phyloP scores from a whole-genome alignment of 30 jellyfish, hydroid and myxozoan species.

The Aurelia aurita complex sp. Pacific region DNA sequence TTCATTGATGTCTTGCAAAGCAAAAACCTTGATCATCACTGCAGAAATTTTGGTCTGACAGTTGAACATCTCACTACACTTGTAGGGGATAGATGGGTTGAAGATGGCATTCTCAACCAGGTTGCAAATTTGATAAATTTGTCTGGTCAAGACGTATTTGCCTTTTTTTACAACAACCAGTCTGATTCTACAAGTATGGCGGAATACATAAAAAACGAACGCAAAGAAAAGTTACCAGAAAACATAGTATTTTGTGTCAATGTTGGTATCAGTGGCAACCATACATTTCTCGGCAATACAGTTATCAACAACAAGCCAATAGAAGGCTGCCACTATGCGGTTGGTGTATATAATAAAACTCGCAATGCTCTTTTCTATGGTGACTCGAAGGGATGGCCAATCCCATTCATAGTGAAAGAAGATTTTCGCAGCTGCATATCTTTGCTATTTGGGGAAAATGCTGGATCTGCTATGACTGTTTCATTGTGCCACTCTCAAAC shows the following conservation, averaged over 20 bases:
- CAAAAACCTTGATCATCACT: background rate
- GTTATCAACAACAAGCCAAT: background rate
- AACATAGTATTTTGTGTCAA: background rate
- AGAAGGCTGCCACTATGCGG: background rate
- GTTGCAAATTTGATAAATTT: background rate
- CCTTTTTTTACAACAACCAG: background rate
- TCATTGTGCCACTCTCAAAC: too few relatives aligned
- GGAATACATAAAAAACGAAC: background rate
- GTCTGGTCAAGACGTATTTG: background rate
- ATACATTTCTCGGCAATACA: background rate
- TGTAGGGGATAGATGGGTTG: background rate
- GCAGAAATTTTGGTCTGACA: background rate
- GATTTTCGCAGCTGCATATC: too few relatives aligned
- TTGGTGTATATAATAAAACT: background rate
- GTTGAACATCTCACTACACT: background rate
- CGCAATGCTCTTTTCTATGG: background rate
- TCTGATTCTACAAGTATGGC: background rate
- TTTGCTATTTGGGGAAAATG: too few relatives aligned
- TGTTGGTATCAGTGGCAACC: background rate
- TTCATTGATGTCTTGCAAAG: background rate
- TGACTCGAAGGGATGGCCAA: slow-evolving; percentile 6
- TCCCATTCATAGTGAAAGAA: background rate
- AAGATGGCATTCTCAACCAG: background rate
- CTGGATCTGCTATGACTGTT: too few relatives aligned
- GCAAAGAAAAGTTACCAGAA: background rate